Evolutionary conservation across 2,113 vertebrate species (phyloP), one percentile per base, ranked within the genome.

Genomic region (Vulpes ferrilata): DNA sequence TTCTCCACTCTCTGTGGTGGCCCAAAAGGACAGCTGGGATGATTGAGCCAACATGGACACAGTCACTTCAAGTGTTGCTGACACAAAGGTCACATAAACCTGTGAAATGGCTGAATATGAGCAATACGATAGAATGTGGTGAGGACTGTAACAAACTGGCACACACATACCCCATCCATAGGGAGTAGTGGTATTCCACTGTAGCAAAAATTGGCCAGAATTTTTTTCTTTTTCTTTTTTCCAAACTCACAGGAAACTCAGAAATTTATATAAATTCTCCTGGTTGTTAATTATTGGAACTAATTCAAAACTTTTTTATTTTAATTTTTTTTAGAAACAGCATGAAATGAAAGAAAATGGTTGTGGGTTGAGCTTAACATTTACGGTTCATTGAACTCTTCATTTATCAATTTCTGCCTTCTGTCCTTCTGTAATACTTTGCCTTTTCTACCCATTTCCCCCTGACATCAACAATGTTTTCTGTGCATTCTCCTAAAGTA

Each of bases 201-300:
- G 1, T 15, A 48, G 17, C 9, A 90, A 38, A 76, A 76, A 6
- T 57, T 67, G 65, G 6, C 19, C 53, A 60, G 67, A 51, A 38
- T 30, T 87, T n/a, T 27, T n/a, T 16, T 30, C 5, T 19, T 27
- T 30, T 55, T 8, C 7, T 59, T 71, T 51, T 78, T 57, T 87
- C 11, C 15, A 95, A 92, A 76, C 62, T 53, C 69, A 92, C 15
- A 96, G 20, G 57, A 69, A 82, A 90, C 22, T 35, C 27, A 53
- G 43, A 83, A 92, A 93, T 62, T 23, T 96, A 78, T 38, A 17
- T 67, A 27, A 91, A 71, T 2, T 71, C 12, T 96, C 5, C 71
- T 81, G 48, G 65, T 57, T 92, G 92, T 83, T 96, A 95, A 81
- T 5, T 55, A 22, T 59, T 88, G 32, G 27, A 48, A 60, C 30